Base-by-base conservation (phyloP, 2,888 invertebrate genomes). In the Coenonympha glycerion region DNA sequence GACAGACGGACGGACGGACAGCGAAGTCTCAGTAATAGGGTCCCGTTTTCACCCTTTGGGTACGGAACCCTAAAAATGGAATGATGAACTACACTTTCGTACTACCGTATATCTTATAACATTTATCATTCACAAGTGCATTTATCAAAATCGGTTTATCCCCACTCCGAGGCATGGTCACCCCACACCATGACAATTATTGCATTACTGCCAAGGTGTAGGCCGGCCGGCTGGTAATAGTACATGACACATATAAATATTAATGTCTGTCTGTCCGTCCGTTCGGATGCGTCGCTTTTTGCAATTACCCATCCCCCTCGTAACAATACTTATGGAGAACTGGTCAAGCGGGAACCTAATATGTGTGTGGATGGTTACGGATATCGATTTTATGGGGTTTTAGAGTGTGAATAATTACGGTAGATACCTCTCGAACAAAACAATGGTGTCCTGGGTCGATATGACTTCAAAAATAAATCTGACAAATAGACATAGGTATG, bases 201-300 rank as follows among this genome's bases (percentile, higher is more conserved):
- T 56, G 50, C 56, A 61, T 57, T 61, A 59, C 58, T 54, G 49
- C 41, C 57, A 63, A 64, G 57, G 60, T 65, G 63, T 59, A 59
- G 60, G 53, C 57, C 59, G 51, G 37, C 60, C 58, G 56, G 63
- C 59, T 64, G 60, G 61, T 75, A 71, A 78, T 79, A 69, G 69
- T 65, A 57, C 58, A 58, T 67, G 76, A 78, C 79, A 62, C 62
- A 63, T 63, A 65, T 65, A 69, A 64, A 71, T 72, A 76, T 74
- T 71, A 68, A 70, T 68, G 68, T 71, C 65, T 66, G 66, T 62
- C 52, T 58, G 69, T 63, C 52, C 58, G 69, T 68, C 62, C 60
- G 66, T 64, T 59, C 56, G 60, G 56, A 61, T 63, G 62, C 59
- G 56, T 60, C 59, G 58, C 57, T 60, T 56, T 55, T 58, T 55